A percentile compares a stretch with the other conserved stretches of the same genome.
Evolutionary conservation across 1,140 invertebrate genomes (phyloP).

Genomic region (Steinernema feltiae): DNA sequence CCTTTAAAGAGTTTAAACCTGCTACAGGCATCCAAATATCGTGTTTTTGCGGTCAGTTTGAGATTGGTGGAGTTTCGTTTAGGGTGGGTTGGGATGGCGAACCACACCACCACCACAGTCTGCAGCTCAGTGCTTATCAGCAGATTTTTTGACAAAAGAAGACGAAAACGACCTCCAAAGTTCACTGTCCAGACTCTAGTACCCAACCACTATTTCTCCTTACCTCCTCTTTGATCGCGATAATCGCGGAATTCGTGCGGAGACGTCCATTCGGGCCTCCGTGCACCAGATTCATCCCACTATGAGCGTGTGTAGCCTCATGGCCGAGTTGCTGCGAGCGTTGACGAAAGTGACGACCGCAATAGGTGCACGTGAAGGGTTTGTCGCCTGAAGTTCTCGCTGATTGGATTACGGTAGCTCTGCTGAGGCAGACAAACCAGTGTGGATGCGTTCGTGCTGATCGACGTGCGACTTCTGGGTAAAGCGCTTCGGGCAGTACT

Average conservation of each 20-base stretch:
- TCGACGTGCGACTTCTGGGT: slow-evolving; percentile 55
- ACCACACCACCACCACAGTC: no score
- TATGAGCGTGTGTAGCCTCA: slow-evolving; percentile 43
- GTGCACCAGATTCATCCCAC: not conserved
- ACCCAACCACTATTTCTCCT: no score
- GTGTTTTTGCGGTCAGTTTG: no score
- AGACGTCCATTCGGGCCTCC: not conserved
- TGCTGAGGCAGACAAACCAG: slow-evolving; percentile 27
- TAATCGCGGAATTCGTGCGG: not conserved
- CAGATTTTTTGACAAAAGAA: not conserved
- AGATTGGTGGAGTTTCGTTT: no score
- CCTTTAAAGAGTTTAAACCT: no score
- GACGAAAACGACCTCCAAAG: not conserved
- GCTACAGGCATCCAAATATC: no score
- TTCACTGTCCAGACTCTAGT: not conserved
- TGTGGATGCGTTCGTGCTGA: slow-evolving; percentile 55
- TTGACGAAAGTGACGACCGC: slow-evolving; percentile 51
- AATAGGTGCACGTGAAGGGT: slow-evolving; percentile 50
- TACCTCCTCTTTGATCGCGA: not conserved
- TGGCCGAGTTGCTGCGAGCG: slow-evolving; percentile 54
- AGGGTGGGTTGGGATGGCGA: no score
- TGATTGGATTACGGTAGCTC: not conserved
- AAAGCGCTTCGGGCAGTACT: slow-evolving; percentile 49
- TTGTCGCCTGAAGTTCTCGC: slow-evolving; percentile 40
- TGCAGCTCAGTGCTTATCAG: no score